phyloP scores from a whole-genome alignment of 2,113 vertebrate genomes.

The Hyperoodon ampullatus region DNA sequence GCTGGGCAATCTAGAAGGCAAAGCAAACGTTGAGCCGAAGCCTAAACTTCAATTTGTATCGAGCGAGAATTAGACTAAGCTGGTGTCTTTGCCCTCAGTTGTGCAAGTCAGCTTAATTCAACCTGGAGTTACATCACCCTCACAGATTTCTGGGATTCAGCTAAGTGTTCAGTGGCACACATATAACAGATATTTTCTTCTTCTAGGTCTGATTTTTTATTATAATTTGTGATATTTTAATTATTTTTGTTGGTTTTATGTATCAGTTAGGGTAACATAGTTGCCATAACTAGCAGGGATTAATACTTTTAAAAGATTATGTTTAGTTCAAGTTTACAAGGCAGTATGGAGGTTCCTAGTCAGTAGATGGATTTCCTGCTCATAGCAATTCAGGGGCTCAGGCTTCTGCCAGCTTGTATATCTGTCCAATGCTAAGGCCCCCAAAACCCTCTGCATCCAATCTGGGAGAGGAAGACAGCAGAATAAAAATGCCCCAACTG shows the following conservation, averaged over 20 bases:
- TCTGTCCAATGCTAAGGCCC: background rate
- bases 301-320: background rate
- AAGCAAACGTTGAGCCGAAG: background rate
- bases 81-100: background rate
- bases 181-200: background rate
- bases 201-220: background rate
- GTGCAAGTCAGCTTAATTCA: background rate
- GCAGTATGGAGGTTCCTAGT: background rate
- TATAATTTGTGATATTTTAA: background rate
- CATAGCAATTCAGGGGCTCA: background rate
- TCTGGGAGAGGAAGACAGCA: background rate
- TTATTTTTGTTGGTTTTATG: background rate
- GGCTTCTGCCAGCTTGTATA: background rate
- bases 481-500: background rate
- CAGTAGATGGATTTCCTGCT: background rate
- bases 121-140: background rate
- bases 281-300: background rate
- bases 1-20: background rate
- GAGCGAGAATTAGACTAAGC: background rate
- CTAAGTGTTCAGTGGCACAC: background rate
- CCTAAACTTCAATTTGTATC: background rate
- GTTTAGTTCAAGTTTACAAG: background rate
- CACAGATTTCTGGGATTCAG: background rate
- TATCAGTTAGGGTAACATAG: background rate
- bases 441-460: background rate